phyloP scores from a whole-genome alignment of 2,888 invertebrate species.

The Chironomus riparius region DNA sequence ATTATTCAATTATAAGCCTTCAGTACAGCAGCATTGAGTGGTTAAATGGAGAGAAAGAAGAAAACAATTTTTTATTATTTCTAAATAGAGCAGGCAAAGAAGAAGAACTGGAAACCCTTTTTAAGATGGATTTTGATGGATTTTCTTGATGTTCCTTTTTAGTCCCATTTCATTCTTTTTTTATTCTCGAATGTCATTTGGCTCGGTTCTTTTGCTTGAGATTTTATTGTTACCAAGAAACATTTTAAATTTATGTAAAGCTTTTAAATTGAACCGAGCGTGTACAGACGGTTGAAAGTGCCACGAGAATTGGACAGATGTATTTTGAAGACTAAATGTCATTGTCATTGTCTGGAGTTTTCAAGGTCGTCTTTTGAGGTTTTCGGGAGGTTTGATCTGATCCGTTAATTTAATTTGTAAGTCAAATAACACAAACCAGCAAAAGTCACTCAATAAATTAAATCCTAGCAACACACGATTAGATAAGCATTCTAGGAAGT shows the following conservation, averaged over 20 bases:
- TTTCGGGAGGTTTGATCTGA: no score
- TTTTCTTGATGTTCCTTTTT: not conserved
- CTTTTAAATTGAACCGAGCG: not conserved
- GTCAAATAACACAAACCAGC: no score
- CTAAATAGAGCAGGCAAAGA: not conserved
- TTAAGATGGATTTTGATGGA: not conserved
- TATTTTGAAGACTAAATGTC: no score
- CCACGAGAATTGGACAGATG: not conserved
- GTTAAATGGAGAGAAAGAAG: no score
- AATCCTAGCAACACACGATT: no score
- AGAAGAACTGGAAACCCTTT: not conserved
- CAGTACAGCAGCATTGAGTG: not conserved
- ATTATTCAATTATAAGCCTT: conserved; percentile 4
- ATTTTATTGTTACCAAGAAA: not conserved
- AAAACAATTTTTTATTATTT: no score
- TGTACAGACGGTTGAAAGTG: not conserved
- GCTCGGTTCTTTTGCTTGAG: not conserved
- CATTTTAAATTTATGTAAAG: not conserved
- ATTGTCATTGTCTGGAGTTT: no score
- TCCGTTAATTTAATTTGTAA: no score
- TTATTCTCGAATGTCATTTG: not conserved
- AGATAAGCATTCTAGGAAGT: no score
- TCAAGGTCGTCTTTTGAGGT: no score
- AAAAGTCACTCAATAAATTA: no score
- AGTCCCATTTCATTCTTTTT: not conserved